Evolutionary conservation across 2,888 invertebrate species (phyloP).

Genomic region (Ceramica pisi): DNA sequence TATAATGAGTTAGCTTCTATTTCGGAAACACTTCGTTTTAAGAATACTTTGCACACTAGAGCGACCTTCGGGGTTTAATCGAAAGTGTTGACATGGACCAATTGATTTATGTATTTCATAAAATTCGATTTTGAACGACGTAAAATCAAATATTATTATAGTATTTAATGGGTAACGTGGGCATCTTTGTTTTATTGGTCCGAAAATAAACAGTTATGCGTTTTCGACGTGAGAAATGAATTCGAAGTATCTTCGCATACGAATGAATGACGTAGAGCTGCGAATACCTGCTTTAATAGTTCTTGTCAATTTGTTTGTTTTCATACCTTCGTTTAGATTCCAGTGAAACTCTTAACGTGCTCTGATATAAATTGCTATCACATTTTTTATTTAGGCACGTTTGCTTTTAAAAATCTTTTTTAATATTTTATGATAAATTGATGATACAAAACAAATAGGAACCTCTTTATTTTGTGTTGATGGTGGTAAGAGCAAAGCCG

Average conservation of each 20-base stretch:
- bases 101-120: constrained; percentile 86
- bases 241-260: constrained; percentile 62
- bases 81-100: constrained; percentile 87
- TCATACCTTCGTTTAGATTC: constrained; percentile 27
- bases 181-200: constrained; percentile 81
- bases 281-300: constrained; percentile 68
- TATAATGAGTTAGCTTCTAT: constrained; percentile 88
- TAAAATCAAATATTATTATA: constrained; percentile 84
- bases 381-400: constrained; percentile 42
- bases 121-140: constrained; percentile 81
- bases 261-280: constrained; percentile 63
- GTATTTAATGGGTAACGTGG: constrained; percentile 80
- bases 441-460: constrained; percentile 37
- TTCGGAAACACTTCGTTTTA: constrained; percentile 84
- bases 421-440: constrained; percentile 47
- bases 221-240: constrained; percentile 69
- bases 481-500: constrained; percentile 1
- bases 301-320: constrained; percentile 62
- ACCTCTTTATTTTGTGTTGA: constrained; percentile 47
- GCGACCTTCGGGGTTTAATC: constrained; percentile 86
- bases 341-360: constrained; percentile 27
- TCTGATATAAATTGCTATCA: constrained; percentile 50
- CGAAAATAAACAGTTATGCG: constrained; percentile 75
- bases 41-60: constrained; percentile 81
- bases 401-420: constrained; percentile 27